Base-by-base conservation (phyloP, 1,140 invertebrate genomes). In the Panagrolaimus sp. region DNA sequence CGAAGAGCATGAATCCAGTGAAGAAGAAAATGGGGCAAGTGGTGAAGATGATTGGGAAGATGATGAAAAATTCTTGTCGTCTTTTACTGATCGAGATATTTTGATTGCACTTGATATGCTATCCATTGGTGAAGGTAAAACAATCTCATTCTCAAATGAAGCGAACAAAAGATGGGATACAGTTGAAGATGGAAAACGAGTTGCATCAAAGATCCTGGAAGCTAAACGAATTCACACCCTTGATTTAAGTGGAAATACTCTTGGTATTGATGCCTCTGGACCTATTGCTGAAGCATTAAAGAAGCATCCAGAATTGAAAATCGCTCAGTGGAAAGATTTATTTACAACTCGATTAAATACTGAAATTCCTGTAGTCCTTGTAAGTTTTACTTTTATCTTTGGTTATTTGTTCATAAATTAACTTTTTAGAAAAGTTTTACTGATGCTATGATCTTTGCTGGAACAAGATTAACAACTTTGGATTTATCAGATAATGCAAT, bases 401-500 rank as follows among this genome's bases (percentile, higher is more conserved):
- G 21, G 26, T 43, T 65, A 6, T 24, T n/a, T 28, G 17, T 46
- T 43, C 69, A 28, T 48, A 24, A 47, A 24, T 47, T 63, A 73
- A 47, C 46, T 68, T 68, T 71, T 6, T 83, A 91, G 89, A 87
- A 88, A 84, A 88, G 88, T 73, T 84, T 98, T 1, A 90, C 92
- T 4, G 87, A 87, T 71, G 93, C 91, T 6, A 87, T 98, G 62
- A 91, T 92, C 64, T 77, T 82, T 10, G 90, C 93, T 0, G 88
- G 88, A 1, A 91, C 91, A 1, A 85, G 88, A 5, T 86, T 99
- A 0, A 88, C 89, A 0, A 90, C 93, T 73, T 84, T 99, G 10
- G 94, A 98, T 82, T 86, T 98, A 0, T 96, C 94, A 85, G 95
- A 98, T 83, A 99, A 98, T 88, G 96, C 96, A 0, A 91, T 98